phyloP scores from a whole-genome alignment of 2,888 invertebrate genomes.

The Sarcophaga carnaria region DNA sequence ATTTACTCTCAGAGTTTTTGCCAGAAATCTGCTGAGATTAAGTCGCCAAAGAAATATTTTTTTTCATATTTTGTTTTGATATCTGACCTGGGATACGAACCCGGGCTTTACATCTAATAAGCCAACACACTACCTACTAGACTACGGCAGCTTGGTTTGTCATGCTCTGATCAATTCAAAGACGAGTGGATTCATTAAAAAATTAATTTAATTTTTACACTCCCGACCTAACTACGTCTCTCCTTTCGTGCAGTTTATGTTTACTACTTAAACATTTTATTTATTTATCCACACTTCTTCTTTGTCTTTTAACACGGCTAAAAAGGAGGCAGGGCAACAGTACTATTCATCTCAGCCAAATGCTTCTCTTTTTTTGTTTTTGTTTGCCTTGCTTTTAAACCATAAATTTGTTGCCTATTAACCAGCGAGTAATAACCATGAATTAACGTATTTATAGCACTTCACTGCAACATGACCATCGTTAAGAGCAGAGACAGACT shows the following conservation, averaged over 20 bases:
- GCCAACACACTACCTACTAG: too few relatives aligned
- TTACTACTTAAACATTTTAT: constrained; percentile 56
- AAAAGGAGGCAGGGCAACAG: not conserved
- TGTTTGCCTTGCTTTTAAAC: constrained; percentile 13
- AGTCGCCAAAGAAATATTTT: too few relatives aligned
- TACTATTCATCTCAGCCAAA: constrained; percentile 13
- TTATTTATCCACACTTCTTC: constrained; percentile 64
- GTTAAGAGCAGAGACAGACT: constrained; percentile 23
- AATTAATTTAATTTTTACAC: too few relatives aligned
- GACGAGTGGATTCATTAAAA: too few relatives aligned
- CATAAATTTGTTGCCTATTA: constrained; percentile 64
- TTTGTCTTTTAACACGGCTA: not conserved
- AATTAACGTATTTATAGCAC: constrained; percentile 76
- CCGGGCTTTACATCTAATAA: too few relatives aligned
- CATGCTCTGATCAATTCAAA: too few relatives aligned
- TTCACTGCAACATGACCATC: constrained; percentile 67
- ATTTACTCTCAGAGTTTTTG: too few relatives aligned
- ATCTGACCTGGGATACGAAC: too few relatives aligned
- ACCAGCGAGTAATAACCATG: constrained; percentile 71
- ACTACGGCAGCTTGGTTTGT: too few relatives aligned
- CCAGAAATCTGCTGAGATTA: too few relatives aligned
- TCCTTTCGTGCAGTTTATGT: not conserved
- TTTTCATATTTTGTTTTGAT: too few relatives aligned
- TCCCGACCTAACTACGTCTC: too few relatives aligned
- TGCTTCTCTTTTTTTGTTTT: constrained; percentile 8